Conservation (phyloP, 30 jellyfish, hydroid and myxozoan species). For the Turritopsis dohrnii region DNA sequence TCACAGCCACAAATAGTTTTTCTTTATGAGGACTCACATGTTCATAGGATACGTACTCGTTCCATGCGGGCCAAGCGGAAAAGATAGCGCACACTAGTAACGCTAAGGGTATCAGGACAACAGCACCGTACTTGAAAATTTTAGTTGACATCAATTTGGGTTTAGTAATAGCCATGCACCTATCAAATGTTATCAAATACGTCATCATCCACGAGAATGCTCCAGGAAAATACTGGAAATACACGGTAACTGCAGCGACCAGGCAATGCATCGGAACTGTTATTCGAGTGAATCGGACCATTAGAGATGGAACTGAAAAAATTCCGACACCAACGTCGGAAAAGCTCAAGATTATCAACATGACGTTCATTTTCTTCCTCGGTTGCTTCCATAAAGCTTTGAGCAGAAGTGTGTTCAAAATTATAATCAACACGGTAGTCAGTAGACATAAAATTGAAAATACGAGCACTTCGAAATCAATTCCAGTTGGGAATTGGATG, state of each 20-base stretch:
- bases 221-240: background rate
- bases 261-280: background rate
- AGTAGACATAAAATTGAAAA: background rate
- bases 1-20: background rate
- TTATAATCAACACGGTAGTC: background rate
- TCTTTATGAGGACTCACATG: background rate
- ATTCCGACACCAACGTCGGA: background rate
- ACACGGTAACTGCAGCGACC: background rate
- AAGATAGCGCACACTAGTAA: background rate
- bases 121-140: background rate
- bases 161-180: background rate
- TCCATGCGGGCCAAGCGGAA: background rate
- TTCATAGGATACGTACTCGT: background rate
- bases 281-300: background rate
- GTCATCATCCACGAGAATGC: background rate
- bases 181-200: background rate
- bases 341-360: background rate
- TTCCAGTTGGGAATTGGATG: background rate
- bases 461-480: background rate
- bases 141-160: background rate
- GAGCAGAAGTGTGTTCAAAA: background rate
- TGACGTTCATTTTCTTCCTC: background rate
- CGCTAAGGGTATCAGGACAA: background rate
- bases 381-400: background rate
- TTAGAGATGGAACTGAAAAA: background rate